Evolutionary conservation across 35 echinoderm and acorn worm species (phyloP), one percentile per base, ranked within the genome.

Genomic region (Acanthaster planci): DNA sequence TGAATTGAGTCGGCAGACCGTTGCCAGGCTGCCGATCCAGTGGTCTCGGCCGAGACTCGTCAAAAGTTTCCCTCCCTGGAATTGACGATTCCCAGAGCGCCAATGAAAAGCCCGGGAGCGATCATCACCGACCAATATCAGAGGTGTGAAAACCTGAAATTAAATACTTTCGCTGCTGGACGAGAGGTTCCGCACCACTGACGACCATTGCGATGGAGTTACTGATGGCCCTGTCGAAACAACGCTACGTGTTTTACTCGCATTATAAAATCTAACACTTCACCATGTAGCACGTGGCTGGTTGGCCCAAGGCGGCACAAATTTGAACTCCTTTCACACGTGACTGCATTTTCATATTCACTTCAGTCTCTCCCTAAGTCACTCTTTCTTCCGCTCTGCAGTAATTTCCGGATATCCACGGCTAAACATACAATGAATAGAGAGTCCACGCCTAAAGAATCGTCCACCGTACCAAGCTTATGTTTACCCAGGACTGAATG

Each of bases 41-140:
- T 72, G 14, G 26, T 35, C 7, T 72, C 14, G 64, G 0, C 26
- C 18, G 64, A 31, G 26, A 72, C 26, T 72, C 34, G 64, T 72
- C 34, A 72, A 34, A 72, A 72, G 64, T 72, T 72, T 72, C 64
- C 4, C 12, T 72, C 64, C 64, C 10, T 72, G 26, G 30, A 72
- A 31, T 29, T 72, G 26, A 31, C 5, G 64, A 72, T 72, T 72
- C 64, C 64, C 64, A 29, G 34, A 72, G 64, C 64, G 64, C 64
- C 64, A 72, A 72, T 72, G 64, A 72, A 72, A 26, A 26, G 34
- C 64, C 64, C 21, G 60, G 21, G 34, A 14, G 64, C 64, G 34
- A 26, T 72, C 64, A 72, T 72, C 64, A 72, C 64, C 64, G 64
- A 26, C 64, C 64, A 72, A 14, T 29, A 72, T 72, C 64, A 34